Base-by-base conservation (phyloP, 2,797 vertebrate species). In the Neosilurus hyrtlii region DNA sequence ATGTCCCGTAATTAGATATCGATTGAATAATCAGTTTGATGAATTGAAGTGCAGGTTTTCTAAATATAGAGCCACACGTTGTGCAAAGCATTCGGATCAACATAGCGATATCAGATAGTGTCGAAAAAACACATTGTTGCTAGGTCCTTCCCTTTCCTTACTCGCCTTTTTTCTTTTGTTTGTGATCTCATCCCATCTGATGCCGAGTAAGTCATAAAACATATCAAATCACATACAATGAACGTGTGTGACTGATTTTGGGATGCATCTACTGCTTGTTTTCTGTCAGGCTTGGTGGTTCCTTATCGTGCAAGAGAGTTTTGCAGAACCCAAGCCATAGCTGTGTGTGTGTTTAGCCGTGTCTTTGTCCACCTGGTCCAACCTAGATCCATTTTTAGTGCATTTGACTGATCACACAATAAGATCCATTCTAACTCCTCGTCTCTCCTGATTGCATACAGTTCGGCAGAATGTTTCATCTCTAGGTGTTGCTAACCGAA, bases 401-500 rank as follows among this genome's bases (percentile, higher is more conserved):
- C 91, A 91, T 91, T 90, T 91, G 90, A 82, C 35, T 82, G 66
- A 78, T 78, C 66, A 88, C 83, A 86, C 65, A 70, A 89, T 83
- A 82, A 93, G 92, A 92, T 95, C 92, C 90, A 91, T 94, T 92
- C 95, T 95, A 99, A 96, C 94, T 93, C 92, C 94, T 97, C 94
- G 94, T 98, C 97, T 99, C 93, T 98, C 94, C 95, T 92, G 94
- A 95, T 94, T 95, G 93, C 94, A 94, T 95, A 95, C 97, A 99
- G 97, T 98, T 95, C 96, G 95, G 96, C 96, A 96, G 96, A 98
- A 98, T 95, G 96, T 96, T 92, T 98, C 97, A 92, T 99, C 97
- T 91, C 96, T 98, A 98, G 97, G 97, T 96, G 97, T 97, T 95
- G 96, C 97, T 97, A 99, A 98, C 93, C 95, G 96, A 96, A 99